These are phyloP conservation scores for Bombus difficillimus DNA, from an alignment of 1,140 invertebrate species.

Conservation along the genomic window DNA sequence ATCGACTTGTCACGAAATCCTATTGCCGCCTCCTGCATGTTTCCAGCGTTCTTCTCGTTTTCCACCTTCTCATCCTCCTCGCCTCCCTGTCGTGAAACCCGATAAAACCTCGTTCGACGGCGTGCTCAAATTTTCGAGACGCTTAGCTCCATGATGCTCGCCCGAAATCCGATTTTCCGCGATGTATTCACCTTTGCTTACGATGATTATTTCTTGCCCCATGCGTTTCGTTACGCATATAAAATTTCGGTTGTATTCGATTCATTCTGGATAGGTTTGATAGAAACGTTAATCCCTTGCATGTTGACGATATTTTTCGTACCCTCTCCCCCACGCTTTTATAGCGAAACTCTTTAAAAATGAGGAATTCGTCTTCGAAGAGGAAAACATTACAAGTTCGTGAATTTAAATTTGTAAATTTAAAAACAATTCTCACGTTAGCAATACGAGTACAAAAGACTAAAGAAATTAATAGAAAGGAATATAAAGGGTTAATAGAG, in stretches of 20 bases:
- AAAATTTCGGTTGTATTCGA: not conserved
- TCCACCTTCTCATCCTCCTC: not conserved
- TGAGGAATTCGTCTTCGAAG: too few relatives aligned
- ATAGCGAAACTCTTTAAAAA: too few relatives aligned
- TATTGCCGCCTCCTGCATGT: constrained; percentile 65
- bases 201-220: not conserved
- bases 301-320: too few relatives aligned
- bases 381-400: too few relatives aligned
- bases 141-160: constrained; percentile 44
- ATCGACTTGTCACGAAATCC: constrained; percentile 69
- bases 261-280: not conserved
- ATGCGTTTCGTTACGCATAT: not conserved
- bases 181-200: not conserved
- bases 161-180: constrained; percentile 24
- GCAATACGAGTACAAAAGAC: too few relatives aligned
- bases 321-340: too few relatives aligned
- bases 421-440: too few relatives aligned
- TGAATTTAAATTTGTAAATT: too few relatives aligned
- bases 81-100: constrained; percentile 37
- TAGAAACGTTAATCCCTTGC: not conserved
- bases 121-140: constrained; percentile 48
- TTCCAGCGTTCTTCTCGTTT: constrained; percentile 49
- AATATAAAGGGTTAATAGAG: too few relatives aligned
- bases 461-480: too few relatives aligned
- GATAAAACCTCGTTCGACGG: constrained; percentile 60